A percentile compares a stretch with the other conserved stretches of the same genome.
phyloP scores from a whole-genome alignment of 2,113 vertebrate genomes.

The Falco punctatus region DNA sequence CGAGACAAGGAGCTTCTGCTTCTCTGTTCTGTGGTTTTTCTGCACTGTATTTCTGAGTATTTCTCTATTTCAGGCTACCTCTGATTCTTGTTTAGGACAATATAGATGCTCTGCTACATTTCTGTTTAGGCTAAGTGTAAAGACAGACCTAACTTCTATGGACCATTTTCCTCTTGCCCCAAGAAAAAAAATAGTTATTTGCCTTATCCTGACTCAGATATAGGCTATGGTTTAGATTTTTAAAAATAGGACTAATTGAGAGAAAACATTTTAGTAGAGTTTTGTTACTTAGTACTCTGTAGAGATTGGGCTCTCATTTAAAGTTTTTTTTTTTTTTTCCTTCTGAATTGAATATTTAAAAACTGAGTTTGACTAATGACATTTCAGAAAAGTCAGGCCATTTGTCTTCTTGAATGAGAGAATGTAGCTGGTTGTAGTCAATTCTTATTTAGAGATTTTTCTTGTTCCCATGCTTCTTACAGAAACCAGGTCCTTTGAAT shows the following conservation, averaged over 20 bases:
- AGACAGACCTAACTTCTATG: not conserved
- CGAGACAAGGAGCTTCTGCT: not conserved
- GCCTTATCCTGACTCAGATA: not conserved
- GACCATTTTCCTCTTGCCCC: not conserved
- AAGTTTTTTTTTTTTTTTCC: not conserved
- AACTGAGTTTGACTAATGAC: conserved; percentile 39
- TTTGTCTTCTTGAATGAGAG: conserved; percentile 46
- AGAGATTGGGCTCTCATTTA: not conserved
- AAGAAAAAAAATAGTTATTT: not conserved
- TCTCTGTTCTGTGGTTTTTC: not conserved
- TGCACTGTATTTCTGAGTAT: not conserved
- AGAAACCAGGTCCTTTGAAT: not conserved
- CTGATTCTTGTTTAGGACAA: not conserved
- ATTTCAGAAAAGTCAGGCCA: conserved; percentile 26
- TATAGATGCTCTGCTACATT: not conserved
- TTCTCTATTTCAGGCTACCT: not conserved
- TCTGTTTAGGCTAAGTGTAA: not conserved
- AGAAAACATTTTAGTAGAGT: not conserved
- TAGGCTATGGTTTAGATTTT: not conserved
- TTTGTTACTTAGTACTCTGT: not conserved
- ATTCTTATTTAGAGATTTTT: conserved; percentile 50
- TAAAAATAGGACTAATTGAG: not conserved
- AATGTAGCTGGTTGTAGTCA: conserved; percentile 10
- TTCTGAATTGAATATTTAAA: conserved; percentile 19
- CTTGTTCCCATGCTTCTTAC: not conserved